These are phyloP conservation scores for Globodera rostochiensis DNA, from an alignment of 1,140 invertebrate species.

Conservation along the genomic window DNA sequence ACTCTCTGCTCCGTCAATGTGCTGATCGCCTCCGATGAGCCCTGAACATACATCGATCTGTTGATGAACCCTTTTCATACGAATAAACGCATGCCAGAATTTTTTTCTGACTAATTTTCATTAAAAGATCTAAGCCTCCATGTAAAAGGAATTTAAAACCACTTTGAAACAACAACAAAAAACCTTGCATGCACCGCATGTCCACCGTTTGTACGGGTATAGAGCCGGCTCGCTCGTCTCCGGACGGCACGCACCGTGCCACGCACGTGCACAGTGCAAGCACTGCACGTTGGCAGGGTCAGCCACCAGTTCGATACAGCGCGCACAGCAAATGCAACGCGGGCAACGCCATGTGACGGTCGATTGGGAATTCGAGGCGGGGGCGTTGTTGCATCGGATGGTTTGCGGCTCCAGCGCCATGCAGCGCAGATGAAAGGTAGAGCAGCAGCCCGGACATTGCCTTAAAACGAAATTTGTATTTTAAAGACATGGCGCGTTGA, in stretches of 20 bases:
- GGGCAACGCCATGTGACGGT: constrained; percentile 17
- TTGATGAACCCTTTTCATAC: too few relatives aligned
- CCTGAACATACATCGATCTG: too few relatives aligned
- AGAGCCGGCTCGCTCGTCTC: background rate
- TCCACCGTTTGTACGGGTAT: constrained; percentile 32
- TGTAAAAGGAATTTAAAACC: too few relatives aligned
- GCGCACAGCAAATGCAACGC: constrained; percentile 18
- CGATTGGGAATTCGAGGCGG: background rate
- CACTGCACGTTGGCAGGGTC: constrained; percentile 36
- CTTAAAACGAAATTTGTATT: background rate
- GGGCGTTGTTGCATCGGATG: background rate
- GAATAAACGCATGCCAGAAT: too few relatives aligned
- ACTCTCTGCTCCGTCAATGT: too few relatives aligned
- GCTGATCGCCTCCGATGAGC: too few relatives aligned
- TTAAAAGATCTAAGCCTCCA: too few relatives aligned
- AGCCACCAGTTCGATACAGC: constrained; percentile 23
- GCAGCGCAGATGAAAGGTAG: constrained; percentile 11
- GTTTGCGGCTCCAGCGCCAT: constrained; percentile 14
- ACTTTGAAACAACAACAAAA: too few relatives aligned
- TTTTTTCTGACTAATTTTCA: too few relatives aligned
- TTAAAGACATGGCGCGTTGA: too few relatives aligned
- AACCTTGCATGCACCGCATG: constrained; percentile 33
- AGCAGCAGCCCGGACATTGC: background rate
- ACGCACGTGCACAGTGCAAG: constrained; percentile 28
- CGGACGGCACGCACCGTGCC: constrained; percentile 26